Evolutionary conservation across 2,113 vertebrate species (phyloP).

Genomic region (Petromus typicus): DNA sequence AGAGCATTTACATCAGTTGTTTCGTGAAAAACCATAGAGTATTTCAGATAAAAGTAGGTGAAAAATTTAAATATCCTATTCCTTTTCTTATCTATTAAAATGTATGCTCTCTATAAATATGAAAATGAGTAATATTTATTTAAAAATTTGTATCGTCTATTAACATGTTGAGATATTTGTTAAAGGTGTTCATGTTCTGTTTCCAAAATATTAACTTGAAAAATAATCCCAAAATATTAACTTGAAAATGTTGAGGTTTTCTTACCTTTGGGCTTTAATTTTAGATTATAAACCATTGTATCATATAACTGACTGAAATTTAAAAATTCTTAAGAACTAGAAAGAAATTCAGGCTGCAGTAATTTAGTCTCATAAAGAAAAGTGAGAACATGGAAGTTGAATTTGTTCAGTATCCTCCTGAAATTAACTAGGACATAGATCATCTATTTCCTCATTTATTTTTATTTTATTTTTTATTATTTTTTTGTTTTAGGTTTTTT

Average conservation of each 20-base stretch:
- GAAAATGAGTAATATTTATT: slow-evolving; percentile 12
- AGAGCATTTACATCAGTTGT: slow-evolving; percentile 23
- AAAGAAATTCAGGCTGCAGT: slow-evolving; percentile 22
- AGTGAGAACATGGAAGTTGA: neutral
- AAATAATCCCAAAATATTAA: neutral
- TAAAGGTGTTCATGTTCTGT: neutral
- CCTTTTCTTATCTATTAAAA: slow-evolving; percentile 1
- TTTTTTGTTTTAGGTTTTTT: too few species aligned
- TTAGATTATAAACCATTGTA: slow-evolving; percentile 7
- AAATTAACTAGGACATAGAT: neutral
- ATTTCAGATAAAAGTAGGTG: slow-evolving; percentile 41
- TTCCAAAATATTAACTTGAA: slow-evolving; percentile 39
- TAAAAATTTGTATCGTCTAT: slow-evolving; percentile 25
- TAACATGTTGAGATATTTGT: slow-evolving; percentile 18
- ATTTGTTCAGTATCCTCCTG: neutral
- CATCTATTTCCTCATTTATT: neutral
- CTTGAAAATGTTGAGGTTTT: neutral
- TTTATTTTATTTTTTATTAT: too few species aligned
- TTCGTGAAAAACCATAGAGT: slow-evolving; percentile 53
- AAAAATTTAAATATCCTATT: neutral
- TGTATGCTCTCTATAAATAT: neutral
- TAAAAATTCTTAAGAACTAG: slow-evolving; percentile 11
- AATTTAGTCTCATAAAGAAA: slow-evolving; percentile 34
- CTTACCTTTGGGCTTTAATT: neutral
- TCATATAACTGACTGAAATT: neutral